A percentile compares a stretch with the other conserved stretches of the same genome.
Evolutionary conservation across 1,140 invertebrate species (phyloP).

Genomic region (Drosophila truncata): DNA sequence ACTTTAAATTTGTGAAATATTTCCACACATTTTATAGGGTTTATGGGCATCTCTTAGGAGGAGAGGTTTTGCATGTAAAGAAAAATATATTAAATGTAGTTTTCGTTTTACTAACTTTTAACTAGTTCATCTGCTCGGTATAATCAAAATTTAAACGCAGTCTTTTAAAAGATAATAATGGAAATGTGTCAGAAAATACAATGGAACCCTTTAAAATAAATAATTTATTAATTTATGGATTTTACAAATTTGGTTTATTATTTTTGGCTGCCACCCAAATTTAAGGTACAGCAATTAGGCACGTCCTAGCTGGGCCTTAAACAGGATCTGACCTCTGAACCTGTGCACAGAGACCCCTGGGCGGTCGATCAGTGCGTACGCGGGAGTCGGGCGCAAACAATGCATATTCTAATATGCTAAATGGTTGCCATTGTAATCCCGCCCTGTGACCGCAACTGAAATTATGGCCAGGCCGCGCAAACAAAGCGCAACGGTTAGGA

Average conservation of each 20-base stretch:
- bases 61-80: neutral
- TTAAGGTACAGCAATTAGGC: constrained; percentile 39
- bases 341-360: constrained; percentile 4
- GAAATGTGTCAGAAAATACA: neutral
- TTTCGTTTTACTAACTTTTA: neutral
- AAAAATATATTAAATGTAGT: neutral
- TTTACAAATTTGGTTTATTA: neutral
- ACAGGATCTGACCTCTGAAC: constrained; percentile 4
- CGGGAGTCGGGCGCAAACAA: constrained; percentile 56
- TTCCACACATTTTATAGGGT: neutral
- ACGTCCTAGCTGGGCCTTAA: neutral
- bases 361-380: constrained; percentile 17
- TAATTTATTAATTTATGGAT: neutral
- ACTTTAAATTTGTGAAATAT: constrained; percentile 25
- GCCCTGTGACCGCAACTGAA: constrained; percentile 22
- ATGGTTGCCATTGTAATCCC: constrained; percentile 51
- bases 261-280: neutral
- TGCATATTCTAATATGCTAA: constrained; percentile 64
- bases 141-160: neutral
- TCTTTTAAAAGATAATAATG: neutral
- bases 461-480: constrained; percentile 41
- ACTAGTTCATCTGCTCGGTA: neutral
- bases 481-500: constrained; percentile 53
- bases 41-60: neutral
- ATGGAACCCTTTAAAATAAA: neutral